A percentile compares a stretch with the other conserved stretches of the same genome.
Conservation (phyloP, 2,113 vertebrate species). For the Otis tarda region DNA sequence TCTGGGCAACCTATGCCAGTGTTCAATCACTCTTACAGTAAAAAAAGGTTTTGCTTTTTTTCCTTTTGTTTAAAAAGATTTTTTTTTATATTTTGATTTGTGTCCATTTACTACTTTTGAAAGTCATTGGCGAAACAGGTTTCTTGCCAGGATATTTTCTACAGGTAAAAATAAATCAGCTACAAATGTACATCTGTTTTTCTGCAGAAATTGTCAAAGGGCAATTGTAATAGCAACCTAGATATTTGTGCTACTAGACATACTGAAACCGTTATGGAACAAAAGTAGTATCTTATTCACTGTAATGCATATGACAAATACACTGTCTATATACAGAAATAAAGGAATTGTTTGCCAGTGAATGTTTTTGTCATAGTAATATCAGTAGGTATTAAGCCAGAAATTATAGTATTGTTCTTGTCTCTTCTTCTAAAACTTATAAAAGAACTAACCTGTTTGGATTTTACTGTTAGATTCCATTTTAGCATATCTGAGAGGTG, state of each 20-base stretch:
- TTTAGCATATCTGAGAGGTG: neutral
- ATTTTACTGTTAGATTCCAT: neutral
- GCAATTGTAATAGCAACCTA: neutral
- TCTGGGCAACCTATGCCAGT: neutral
- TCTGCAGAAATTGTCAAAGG: neutral
- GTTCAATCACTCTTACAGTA: neutral
- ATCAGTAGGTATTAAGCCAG: neutral
- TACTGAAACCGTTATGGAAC: neutral
- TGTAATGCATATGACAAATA: neutral
- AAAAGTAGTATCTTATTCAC: neutral
- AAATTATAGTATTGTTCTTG: neutral
- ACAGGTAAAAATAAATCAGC: neutral
- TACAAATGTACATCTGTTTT: neutral
- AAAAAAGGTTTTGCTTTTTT: neutral
- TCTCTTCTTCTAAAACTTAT: neutral
- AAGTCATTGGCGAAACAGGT: neutral
- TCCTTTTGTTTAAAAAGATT: neutral
- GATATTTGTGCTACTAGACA: neutral
- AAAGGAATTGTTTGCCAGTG: neutral
- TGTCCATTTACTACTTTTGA: neutral
- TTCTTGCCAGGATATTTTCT: neutral
- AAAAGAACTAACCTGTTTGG: neutral
- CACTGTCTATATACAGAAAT: fast-evolving
- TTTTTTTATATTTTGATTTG: neutral
- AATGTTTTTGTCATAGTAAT: neutral